Base-by-base conservation (phyloP, 1,140 invertebrate genomes). In the Ectropis grisescens region DNA sequence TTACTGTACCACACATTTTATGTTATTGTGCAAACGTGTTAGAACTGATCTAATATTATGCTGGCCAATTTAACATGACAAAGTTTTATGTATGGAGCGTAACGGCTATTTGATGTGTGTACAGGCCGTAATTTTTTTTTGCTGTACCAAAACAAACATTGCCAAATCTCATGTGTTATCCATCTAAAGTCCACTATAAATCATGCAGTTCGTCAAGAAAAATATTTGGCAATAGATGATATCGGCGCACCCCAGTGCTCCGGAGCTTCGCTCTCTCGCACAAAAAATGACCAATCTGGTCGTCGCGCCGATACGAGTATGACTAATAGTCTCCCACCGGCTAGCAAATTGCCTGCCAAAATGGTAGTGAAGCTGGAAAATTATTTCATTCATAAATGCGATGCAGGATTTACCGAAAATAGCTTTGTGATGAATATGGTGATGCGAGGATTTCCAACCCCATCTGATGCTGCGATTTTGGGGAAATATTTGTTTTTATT, bases 301-400 rank as follows among this genome's bases (percentile, higher is more conserved):
- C 56, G 59, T 56, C 44, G 58, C 64, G 68, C 65, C 56, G 66
- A 72, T 71, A 74, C 62, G 49, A 34, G 45, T 38, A 67, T 79
- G 71, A 79, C 67, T 72, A 79, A 79, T 79, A 58, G 58, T 66
- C 10, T 41, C 28, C 44, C 37, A 42, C 32, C 58, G 45, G 44
- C 60, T 74, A 70, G 62, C 61, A 79, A 79, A 79, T 79, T 62
- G 74, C 59, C 58, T 58, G 58, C 61, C 60, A 47, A 62, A 67
- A 66, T 59, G 42, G 67, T 47, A 49, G 39, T 55, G 71, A 71
- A 58, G 61, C 67, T 72, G 69, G 71, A 79, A 75, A 79, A 79
- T 76, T 76, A 69, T 79, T 74, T 74, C 65, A 67, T 76, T 71
- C 62, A 74, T 72, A 69, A 74, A 69, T 58, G 60, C 61, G 61